Percentiles rank a stretch among this genome's conserved stretches.
Conservation (phyloP, 1,140 invertebrate genomes). For the Zaprionus inermis region DNA sequence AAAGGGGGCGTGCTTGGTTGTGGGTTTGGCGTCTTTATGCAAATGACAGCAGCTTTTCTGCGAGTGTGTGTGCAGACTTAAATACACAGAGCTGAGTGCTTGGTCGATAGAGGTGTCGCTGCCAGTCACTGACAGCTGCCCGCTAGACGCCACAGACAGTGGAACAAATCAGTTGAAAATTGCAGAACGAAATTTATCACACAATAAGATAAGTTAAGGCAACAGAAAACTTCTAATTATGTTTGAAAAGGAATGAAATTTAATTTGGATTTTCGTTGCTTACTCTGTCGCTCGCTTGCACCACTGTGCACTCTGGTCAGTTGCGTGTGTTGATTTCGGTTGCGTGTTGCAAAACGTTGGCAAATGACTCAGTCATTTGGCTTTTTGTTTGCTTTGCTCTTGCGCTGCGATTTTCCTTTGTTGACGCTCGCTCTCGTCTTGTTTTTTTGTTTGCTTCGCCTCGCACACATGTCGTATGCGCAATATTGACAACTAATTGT, state of each 20-base stretch:
- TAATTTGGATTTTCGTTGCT: not conserved
- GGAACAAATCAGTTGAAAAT: not conserved
- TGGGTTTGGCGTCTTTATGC: constrained; percentile 63
- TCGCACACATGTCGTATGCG: constrained; percentile 73
- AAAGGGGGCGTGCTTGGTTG: constrained; percentile 30
- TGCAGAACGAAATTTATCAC: not conserved
- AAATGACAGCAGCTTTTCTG: constrained; percentile 46
- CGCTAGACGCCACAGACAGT: constrained; percentile 35
- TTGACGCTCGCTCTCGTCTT: not conserved
- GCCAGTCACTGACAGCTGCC: constrained; percentile 19
- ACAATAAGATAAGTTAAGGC: too few species aligned
- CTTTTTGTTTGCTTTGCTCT: constrained; percentile 54
- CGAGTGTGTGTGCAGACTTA: constrained; percentile 24
- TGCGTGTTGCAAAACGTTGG: constrained; percentile 76
- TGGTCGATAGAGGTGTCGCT: constrained; percentile 29
- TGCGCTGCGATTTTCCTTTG: constrained; percentile 23
- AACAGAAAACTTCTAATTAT: too few species aligned
- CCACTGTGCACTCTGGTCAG: constrained; percentile 46
- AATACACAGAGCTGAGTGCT: constrained; percentile 20
- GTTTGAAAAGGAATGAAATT: too few species aligned
- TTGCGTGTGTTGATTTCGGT: constrained; percentile 73
- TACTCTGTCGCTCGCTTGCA: not conserved
- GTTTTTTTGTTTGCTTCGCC: not conserved
- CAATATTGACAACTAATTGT: constrained; percentile 81
- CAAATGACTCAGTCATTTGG: constrained; percentile 69